phyloP scores from a whole-genome alignment of 2,113 vertebrate species.

The Xenotilapia leptura region DNA sequence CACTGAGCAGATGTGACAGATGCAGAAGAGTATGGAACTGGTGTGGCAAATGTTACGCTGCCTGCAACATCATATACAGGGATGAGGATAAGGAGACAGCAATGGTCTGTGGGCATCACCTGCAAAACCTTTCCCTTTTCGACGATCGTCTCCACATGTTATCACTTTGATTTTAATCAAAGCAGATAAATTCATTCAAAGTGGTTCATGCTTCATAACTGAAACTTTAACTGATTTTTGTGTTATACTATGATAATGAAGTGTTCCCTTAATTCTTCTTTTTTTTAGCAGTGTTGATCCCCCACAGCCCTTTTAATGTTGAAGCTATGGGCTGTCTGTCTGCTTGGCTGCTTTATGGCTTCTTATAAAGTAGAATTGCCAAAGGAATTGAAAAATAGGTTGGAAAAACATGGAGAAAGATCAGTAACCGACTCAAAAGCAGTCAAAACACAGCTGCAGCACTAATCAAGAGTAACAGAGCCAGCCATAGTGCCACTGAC shows the following conservation, averaged over 20 bases:
- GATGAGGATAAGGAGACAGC: neutral
- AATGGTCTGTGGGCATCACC: neutral
- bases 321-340: neutral
- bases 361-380: neutral
- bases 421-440: neutral
- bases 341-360: neutral
- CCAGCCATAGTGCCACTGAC: neutral
- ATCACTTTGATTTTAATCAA: neutral
- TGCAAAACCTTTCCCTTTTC: neutral
- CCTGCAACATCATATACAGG: neutral
- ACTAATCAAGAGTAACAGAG: neutral
- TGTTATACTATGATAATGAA: neutral
- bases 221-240: neutral
- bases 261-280: neutral
- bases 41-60: neutral
- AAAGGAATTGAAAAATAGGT: neutral
- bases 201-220: neutral
- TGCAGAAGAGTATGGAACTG: neutral
- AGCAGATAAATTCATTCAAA: neutral
- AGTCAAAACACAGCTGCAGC: neutral
- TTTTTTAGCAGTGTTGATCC: neutral
- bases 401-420: neutral
- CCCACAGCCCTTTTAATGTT: neutral
- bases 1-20: neutral
- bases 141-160: neutral